Base-by-base conservation (phyloP, 2,113 vertebrate species). In the Trachemys scripta region DNA sequence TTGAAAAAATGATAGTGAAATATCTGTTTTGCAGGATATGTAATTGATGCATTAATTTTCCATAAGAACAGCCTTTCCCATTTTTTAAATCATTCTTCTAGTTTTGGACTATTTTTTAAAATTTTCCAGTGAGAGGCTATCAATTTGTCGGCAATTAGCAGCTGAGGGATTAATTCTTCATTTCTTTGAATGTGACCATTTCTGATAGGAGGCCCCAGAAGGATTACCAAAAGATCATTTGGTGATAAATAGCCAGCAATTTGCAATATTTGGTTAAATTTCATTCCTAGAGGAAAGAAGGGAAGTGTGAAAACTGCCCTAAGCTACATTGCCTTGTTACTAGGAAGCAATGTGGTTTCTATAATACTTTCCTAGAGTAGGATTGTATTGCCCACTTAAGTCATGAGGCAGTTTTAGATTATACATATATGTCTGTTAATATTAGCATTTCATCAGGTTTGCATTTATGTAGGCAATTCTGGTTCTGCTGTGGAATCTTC, bases 51-150 rank as follows among this genome's bases (percentile, higher is more conserved):
- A 2, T 31, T 80, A 50, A 27, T 53, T 94, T 84, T 88, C 38
- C 6, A 80, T 89, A 76, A 85, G 5, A 38, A 9, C 51, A 19
- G 19, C 16, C 29, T 57, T 7, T 20, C 51, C 35, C 47, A 51
- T 13, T 2, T 42, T 72, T 72, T 27, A 2, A 78, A n/a, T 59
- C 51, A 45, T 7, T 5, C 51, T 20, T 76, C 45, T 85, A 3
- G 50, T 42, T 88, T 72, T 93, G 75, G 3, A 78, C 6, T 22
- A 22, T 31, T 65, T 65, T 65, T n/a, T 69, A 14, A 62, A 38
- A 20, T 92, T 19, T 90, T 92, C 72, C 57, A 69, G 5, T 38
- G 72, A 78, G 54, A 93, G 16, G 10, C 93, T 95, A 84, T 95
- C 84, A 49, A 10, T 84, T 75, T 82, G 49, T 56, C 51, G 72